Conservation (phyloP, 2,113 vertebrate species). For the Daubentonia madagascariensis region DNA sequence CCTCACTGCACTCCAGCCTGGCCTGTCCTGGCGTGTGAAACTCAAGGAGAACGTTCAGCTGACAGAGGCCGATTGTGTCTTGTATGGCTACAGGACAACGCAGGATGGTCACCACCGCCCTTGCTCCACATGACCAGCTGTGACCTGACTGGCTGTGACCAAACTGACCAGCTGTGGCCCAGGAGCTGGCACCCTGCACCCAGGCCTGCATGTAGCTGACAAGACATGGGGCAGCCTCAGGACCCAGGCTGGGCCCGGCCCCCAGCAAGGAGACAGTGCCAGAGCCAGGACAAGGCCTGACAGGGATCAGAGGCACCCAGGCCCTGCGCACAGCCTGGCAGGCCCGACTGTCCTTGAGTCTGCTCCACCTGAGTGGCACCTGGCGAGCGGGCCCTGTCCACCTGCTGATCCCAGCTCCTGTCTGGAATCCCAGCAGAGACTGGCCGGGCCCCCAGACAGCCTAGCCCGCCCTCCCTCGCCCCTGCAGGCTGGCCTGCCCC, state of each 20-base stretch:
- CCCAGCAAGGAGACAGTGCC: too few relatives aligned
- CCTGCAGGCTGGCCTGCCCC: neutral
- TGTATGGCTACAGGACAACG: fast-evolving
- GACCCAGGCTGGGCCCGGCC: neutral
- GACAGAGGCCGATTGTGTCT: neutral
- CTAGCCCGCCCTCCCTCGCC: neutral
- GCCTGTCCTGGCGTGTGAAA: too few relatives aligned
- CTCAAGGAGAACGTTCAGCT: fast-evolving
- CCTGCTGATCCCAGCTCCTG: neutral
- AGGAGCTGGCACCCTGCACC: too few relatives aligned
- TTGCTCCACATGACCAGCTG: fast-evolving
- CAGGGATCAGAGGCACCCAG: neutral
- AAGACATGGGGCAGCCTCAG: fast-evolving
- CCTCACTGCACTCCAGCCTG: too few relatives aligned
- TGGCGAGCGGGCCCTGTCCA: neutral
- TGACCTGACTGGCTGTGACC: neutral
- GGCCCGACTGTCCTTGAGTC: neutral
- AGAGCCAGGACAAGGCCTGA: neutral
- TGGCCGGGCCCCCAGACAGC: neutral
- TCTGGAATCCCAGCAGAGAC: neutral
- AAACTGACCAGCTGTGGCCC: too few relatives aligned
- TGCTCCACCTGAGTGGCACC: neutral
- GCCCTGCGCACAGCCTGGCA: neutral
- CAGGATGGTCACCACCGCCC: neutral
- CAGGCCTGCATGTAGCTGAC: too few relatives aligned